Conservation (phyloP, 2,888 invertebrate species). For the Cosmia trapezina region DNA sequence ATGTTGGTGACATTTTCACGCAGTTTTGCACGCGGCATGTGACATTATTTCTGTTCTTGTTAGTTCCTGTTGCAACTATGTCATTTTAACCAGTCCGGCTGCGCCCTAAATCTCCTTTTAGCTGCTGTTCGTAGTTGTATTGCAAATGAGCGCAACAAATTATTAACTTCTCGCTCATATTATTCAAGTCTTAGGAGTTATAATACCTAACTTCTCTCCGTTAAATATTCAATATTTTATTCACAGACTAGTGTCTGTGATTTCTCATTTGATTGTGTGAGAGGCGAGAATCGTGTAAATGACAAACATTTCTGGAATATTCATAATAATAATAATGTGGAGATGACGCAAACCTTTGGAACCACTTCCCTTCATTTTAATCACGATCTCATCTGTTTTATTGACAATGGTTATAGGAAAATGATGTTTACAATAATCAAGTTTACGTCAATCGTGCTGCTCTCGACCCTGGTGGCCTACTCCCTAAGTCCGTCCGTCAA, state of each 20-base stretch:
- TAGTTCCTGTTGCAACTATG: conserved; percentile 38
- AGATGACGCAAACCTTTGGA: conserved; percentile 7
- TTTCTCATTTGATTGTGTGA: background rate
- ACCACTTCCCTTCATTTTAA: background rate
- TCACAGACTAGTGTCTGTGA: too few species aligned
- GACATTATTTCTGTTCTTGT: conserved; percentile 47
- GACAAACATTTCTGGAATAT: conserved; percentile 4
- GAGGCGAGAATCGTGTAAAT: background rate
- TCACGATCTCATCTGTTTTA: conserved; percentile 10
- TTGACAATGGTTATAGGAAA: conserved; percentile 27
- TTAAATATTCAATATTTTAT: conserved; percentile 25
- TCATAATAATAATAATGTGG: background rate
- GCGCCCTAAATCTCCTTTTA: conserved; percentile 46
- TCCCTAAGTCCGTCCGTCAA: too few species aligned
- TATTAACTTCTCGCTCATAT: conserved; percentile 31
- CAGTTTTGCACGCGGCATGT: conserved; percentile 17
- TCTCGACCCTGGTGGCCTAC: background rate
- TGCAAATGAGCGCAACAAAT: conserved; percentile 28
- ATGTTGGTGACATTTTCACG: conserved; percentile 21
- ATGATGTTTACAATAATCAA: conserved; percentile 17
- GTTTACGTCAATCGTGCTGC: conserved; percentile 20
- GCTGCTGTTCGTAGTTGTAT: conserved; percentile 19
- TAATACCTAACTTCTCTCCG: conserved; percentile 20
- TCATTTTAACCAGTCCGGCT: conserved; percentile 17
- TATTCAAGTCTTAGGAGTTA: conserved; percentile 34